Percentiles rank a stretch among this genome's conserved stretches.
Conservation (phyloP, 2,113 vertebrate species). For the Oreochromis aureus region DNA sequence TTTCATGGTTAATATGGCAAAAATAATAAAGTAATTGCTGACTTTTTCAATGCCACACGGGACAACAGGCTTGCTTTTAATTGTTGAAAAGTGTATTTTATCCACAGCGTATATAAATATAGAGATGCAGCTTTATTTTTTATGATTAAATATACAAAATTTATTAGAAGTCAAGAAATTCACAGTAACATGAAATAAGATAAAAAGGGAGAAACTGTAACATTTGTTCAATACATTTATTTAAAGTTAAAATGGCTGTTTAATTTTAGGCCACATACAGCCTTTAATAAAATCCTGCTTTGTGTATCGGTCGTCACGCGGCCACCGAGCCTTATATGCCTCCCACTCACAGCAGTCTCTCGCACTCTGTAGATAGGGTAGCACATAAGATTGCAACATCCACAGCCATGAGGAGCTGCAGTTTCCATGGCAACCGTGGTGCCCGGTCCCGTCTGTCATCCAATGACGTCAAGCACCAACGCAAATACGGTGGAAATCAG, state of each 20-base stretch:
- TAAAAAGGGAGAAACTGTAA: not conserved
- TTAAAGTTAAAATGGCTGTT: not conserved
- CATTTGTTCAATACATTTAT: not conserved
- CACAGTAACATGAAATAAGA: not conserved
- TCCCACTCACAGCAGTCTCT: not conserved
- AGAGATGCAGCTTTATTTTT: not conserved
- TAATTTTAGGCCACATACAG: not conserved
- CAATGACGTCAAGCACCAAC: conserved; percentile 68
- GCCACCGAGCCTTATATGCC: not conserved
- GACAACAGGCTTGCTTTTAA: not conserved
- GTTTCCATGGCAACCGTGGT: conserved; percentile 74
- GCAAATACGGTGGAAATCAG: conserved; percentile 42
- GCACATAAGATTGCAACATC: conserved; percentile 21
- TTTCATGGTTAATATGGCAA: not conserved
- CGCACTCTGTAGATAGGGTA: not conserved
- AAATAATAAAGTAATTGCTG: not conserved
- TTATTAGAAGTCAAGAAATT: not conserved
- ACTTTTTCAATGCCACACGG: not conserved
- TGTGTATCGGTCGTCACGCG: not conserved
- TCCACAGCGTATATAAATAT: not conserved
- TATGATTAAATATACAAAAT: not conserved
- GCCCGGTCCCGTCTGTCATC: conserved; percentile 50
- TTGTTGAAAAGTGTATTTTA: not conserved
- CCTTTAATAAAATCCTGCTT: not conserved
- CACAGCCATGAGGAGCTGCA: conserved; percentile 39